phyloP scores from a whole-genome alignment of 2,888 invertebrate species.

The Maniola hyperantus region DNA sequence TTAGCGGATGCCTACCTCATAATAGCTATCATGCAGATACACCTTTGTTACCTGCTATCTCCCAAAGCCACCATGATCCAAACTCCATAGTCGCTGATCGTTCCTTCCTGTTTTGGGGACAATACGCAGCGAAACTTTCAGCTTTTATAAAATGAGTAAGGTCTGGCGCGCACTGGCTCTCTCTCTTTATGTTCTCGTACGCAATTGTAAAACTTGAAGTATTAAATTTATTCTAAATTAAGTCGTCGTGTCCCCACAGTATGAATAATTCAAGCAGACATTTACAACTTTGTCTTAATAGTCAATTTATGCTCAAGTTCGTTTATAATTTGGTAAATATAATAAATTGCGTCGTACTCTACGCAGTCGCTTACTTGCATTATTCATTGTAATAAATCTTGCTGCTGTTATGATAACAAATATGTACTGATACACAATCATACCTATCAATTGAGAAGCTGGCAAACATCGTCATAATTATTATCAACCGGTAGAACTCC shows the following conservation, averaged over 20 bases:
- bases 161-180: too few relatives aligned
- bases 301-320: slow-evolving; percentile 14
- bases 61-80: too few relatives aligned
- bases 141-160: too few relatives aligned
- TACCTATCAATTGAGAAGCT: too few relatives aligned
- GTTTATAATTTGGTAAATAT: slow-evolving; percentile 19
- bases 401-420: background rate
- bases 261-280: slow-evolving; percentile 32
- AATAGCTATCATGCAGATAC: too few relatives aligned
- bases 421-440: background rate
- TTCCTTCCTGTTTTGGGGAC: too few relatives aligned
- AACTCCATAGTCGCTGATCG: too few relatives aligned
- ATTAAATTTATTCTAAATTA: slow-evolving; percentile 28
- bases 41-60: too few relatives aligned
- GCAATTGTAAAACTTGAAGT: slow-evolving; percentile 23
- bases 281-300: slow-evolving; percentile 26
- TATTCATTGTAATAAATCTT: background rate
- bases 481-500: too few relatives aligned
- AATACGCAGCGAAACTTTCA: too few relatives aligned
- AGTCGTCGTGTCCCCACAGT: slow-evolving; percentile 14
- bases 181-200: slow-evolving; percentile 13
- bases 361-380: slow-evolving; percentile 2
- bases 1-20: too few relatives aligned
- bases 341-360: slow-evolving; percentile 13
- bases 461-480: too few relatives aligned